phyloP scores from a whole-genome alignment of 2,797 vertebrate species.

The Chiloscyllium punctatum region DNA sequence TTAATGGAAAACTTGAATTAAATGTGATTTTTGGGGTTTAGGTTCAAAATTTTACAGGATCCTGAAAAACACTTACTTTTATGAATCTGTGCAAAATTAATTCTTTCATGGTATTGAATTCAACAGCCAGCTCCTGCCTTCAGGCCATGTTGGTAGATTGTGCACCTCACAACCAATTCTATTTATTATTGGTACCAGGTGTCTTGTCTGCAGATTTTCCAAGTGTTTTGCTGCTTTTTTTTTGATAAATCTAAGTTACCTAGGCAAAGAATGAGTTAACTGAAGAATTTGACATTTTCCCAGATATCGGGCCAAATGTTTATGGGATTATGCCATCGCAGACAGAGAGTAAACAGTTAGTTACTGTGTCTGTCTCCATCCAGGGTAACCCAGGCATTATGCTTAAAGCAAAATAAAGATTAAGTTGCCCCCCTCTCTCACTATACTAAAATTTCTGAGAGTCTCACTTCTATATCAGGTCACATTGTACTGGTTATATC shows the following conservation, averaged over 20 bases:
- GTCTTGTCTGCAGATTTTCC: neutral
- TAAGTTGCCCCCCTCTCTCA: neutral
- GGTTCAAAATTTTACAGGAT: neutral
- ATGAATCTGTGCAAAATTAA: neutral
- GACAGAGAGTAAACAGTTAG: neutral
- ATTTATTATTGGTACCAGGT: neutral
- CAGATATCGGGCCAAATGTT: neutral
- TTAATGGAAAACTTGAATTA: neutral
- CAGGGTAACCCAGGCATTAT: neutral
- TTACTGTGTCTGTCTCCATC: neutral
- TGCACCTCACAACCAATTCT: neutral
- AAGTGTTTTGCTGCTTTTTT: neutral
- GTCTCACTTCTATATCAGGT: neutral
- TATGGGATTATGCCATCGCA: neutral
- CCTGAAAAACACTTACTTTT: neutral
- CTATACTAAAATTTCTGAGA: neutral
- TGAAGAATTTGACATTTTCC: slow-evolving; percentile 1
- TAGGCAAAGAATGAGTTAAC: neutral
- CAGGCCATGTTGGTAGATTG: neutral
- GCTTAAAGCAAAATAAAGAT: neutral
- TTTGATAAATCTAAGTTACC: neutral
- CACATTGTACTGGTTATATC: no score
- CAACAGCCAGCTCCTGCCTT: neutral
- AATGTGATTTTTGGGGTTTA: neutral
- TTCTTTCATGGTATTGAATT: neutral